Percentiles rank a stretch among this genome's conserved stretches.
Conservation (phyloP, 2,113 vertebrate genomes). For the Agapornis roseicollis region DNA sequence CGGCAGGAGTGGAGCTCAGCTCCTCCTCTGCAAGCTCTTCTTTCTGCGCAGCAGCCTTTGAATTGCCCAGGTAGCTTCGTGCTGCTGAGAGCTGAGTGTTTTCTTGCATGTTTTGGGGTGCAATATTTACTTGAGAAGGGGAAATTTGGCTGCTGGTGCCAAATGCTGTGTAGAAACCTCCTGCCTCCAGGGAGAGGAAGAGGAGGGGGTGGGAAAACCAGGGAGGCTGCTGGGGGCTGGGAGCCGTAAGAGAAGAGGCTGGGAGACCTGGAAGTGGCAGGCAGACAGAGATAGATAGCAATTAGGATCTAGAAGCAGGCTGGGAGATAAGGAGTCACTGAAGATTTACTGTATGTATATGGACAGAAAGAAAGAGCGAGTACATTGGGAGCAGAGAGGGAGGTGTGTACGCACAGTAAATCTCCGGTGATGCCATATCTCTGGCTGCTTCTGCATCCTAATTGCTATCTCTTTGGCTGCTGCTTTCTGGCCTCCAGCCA, state of each 20-base stretch:
- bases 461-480: slow-evolving; percentile 37
- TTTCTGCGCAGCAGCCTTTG: accelerated
- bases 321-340: slow-evolving; percentile 67
- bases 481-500: background rate
- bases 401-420: slow-evolving; percentile 64
- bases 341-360: slow-evolving; percentile 71
- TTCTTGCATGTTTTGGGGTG: background rate
- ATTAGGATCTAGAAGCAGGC: slow-evolving; percentile 68
- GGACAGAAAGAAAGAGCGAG: slow-evolving; percentile 63
- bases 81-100: accelerated
- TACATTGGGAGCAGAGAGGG: slow-evolving; percentile 59
- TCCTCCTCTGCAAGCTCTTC: background rate
- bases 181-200: background rate
- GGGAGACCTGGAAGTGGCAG: slow-evolving; percentile 60
- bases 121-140: background rate
- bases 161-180: background rate
- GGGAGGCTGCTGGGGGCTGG: background rate
- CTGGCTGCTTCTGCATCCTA: slow-evolving; percentile 63
- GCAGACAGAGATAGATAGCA: slow-evolving; percentile 63
- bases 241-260: slow-evolving; percentile 3
- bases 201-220: background rate
- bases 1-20: background rate
- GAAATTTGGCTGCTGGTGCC: background rate
- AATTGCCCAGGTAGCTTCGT: background rate
- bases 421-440: slow-evolving; percentile 45